A percentile compares a stretch with the other conserved stretches of the same genome.
phyloP scores from a whole-genome alignment of 2,888 invertebrate species.

The Serripes groenlandicus region DNA sequence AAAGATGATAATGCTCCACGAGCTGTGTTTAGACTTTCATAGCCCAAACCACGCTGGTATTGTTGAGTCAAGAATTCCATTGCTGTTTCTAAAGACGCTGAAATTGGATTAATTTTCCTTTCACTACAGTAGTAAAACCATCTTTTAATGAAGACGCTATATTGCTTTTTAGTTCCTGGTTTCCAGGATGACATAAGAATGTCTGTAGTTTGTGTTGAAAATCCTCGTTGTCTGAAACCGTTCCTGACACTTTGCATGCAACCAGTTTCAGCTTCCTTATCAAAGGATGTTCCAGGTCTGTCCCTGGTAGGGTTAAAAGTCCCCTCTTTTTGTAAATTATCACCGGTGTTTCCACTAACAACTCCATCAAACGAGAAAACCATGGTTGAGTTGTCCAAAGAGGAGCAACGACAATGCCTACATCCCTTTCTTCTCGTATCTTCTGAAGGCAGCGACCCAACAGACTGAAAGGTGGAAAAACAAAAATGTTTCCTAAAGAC shows the following conservation, averaged over 20 bases:
- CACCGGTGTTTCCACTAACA: conserved; percentile 11
- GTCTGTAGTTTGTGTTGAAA: conserved; percentile 18
- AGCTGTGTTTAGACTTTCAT: conserved; percentile 38
- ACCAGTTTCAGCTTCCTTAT: conserved; percentile 29
- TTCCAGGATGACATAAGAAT: conserved; percentile 54
- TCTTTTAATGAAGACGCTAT: conserved; percentile 22
- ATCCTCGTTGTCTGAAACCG: conserved; percentile 20
- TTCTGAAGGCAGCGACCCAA: conserved; percentile 30
- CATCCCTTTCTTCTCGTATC: conserved; percentile 38
- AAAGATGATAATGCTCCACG: conserved; percentile 33
- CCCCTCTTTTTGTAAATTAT: conserved; percentile 31
- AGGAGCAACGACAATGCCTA: conserved; percentile 44
- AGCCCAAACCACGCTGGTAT: conserved; percentile 35
- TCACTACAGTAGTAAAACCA: too few relatives aligned
- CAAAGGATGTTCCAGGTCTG: conserved; percentile 18
- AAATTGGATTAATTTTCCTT: too few relatives aligned
- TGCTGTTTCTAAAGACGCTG: too few relatives aligned
- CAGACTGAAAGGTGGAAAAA: conserved; percentile 12
- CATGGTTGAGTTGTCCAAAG: conserved; percentile 49
- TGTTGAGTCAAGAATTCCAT: conserved; percentile 23
- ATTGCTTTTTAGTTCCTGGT: conserved; percentile 22
- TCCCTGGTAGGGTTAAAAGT: too few relatives aligned
- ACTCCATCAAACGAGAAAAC: conserved; percentile 38
- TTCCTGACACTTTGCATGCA: too few relatives aligned
- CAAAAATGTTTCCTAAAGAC: not conserved